phyloP scores from a whole-genome alignment of 2,113 vertebrate genomes.

The Cyprichromis sp. region DNA sequence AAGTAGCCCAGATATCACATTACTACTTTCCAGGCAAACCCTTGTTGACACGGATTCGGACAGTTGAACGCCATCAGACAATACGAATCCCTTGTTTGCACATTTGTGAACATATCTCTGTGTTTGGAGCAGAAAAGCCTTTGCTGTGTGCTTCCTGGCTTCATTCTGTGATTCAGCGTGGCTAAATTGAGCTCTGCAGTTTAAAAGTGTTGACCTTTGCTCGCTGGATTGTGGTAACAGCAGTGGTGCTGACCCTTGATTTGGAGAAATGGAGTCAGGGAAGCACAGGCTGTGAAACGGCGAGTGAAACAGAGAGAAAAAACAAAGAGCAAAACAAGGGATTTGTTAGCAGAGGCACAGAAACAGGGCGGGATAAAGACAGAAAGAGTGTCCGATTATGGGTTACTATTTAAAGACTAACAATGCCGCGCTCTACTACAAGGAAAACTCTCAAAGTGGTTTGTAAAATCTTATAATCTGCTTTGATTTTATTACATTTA shows the following conservation, averaged over 20 bases:
- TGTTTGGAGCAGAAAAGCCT: background rate
- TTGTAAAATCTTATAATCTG: background rate
- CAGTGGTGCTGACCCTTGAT: background rate
- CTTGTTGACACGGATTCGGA: background rate
- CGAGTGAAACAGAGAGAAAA: background rate
- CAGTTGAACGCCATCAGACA: background rate
- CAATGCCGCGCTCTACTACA: background rate
- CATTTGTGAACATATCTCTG: background rate
- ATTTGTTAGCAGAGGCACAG: background rate
- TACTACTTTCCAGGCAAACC: background rate
- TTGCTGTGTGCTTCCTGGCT: background rate
- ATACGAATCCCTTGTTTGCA: background rate
- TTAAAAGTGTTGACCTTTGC: conserved; percentile 7
- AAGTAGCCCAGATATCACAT: background rate
- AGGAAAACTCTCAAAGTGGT: background rate
- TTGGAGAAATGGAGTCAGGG: background rate
- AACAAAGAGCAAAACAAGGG: background rate
- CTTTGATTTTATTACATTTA: background rate
- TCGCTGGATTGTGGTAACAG: background rate
- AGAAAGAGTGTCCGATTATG: background rate
- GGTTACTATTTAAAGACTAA: background rate
- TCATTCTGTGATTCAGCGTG: background rate
- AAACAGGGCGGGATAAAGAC: background rate
- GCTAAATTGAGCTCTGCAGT: conserved; percentile 1
- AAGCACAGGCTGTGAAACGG: background rate